Evolutionary conservation across 2,797 vertebrate genomes (phyloP).

Genomic region (Percopsis omiscomaycus): DNA sequence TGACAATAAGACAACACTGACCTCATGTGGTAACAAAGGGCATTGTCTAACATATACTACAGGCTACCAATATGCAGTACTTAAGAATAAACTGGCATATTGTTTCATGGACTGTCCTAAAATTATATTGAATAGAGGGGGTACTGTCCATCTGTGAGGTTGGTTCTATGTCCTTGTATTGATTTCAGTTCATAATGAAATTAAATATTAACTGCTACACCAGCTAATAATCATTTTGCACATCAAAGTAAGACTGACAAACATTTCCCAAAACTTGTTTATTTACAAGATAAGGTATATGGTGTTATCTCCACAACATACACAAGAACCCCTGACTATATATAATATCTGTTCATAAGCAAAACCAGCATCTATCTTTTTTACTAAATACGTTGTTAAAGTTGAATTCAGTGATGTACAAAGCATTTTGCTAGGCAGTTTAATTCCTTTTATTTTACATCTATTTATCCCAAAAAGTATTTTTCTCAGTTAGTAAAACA

Average conservation of each 20-base stretch:
- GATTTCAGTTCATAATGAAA: background rate
- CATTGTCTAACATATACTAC: background rate
- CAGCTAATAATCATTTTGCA: slow-evolving; percentile 1
- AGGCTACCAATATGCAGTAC: background rate
- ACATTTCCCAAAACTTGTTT: slow-evolving; percentile 68
- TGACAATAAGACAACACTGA: slow-evolving; percentile 30
- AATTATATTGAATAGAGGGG: too few species aligned
- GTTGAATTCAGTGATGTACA: slow-evolving; percentile 41
- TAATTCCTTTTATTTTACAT: slow-evolving; percentile 63
- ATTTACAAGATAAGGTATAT: slow-evolving; percentile 74
- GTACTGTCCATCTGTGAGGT: too few species aligned
- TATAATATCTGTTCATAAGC: slow-evolving; percentile 53
- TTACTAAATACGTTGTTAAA: slow-evolving; percentile 53
- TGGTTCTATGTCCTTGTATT: background rate
- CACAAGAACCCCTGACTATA: slow-evolving; percentile 54
- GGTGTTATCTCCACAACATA: slow-evolving; percentile 69
- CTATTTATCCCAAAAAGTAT: slow-evolving; percentile 36
- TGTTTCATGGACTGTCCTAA: too few species aligned
- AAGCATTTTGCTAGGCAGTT: slow-evolving; percentile 30
- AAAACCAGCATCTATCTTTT: slow-evolving; percentile 63
- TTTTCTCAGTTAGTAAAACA: slow-evolving; percentile 72
- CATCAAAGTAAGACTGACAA: slow-evolving; percentile 53
- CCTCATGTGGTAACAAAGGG: slow-evolving; percentile 49
- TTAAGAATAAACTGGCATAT: background rate
- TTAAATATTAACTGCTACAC: background rate